A percentile compares a stretch with the other conserved stretches of the same genome.
These are phyloP conservation scores for Holocentrus rufus DNA, from an alignment of 2,797 vertebrate species.

Conservation along the genomic window DNA sequence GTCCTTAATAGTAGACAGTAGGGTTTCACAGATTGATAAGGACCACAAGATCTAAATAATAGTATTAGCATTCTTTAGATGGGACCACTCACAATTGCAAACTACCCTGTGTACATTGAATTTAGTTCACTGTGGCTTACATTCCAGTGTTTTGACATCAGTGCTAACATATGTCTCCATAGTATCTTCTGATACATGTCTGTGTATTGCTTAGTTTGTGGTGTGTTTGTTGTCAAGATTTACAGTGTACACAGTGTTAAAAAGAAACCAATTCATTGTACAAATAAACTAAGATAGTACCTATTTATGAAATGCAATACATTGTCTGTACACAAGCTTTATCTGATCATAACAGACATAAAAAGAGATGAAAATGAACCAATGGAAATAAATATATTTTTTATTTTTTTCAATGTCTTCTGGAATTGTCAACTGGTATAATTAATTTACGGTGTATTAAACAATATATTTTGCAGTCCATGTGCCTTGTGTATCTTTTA, in stretches of 20 bases:
- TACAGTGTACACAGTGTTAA: conserved; percentile 58
- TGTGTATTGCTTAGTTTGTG: conserved; percentile 70
- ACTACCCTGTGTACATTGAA: conserved; percentile 41
- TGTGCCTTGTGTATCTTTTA: conserved; percentile 49
- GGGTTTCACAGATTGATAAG: conserved; percentile 5
- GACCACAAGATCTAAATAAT: not conserved
- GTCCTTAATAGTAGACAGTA: not conserved
- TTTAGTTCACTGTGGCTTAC: conserved; percentile 62
- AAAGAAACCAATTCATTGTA: conserved; percentile 61
- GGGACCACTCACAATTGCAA: conserved; percentile 40
- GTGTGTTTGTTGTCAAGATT: conserved; percentile 73
- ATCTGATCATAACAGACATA: conserved; percentile 59
- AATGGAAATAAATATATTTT: conserved; percentile 72
- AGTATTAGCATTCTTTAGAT: not conserved
- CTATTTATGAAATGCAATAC: conserved; percentile 78
- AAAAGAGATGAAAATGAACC: conserved; percentile 38
- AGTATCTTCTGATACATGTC: conserved; percentile 59
- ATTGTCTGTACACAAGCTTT: conserved; percentile 70
- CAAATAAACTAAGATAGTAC: conserved; percentile 61
- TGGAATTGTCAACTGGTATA: conserved; percentile 72
- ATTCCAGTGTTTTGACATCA: conserved; percentile 64
- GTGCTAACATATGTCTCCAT: conserved; percentile 60
- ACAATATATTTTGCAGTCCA: conserved; percentile 80
- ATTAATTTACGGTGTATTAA: conserved; percentile 82
- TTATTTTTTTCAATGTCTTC: conserved; percentile 76